Percentiles rank a stretch among this genome's conserved stretches.
These are phyloP conservation scores for Lomographa bimaculata DNA, from an alignment of 2,888 invertebrate species.

Conservation along the genomic window DNA sequence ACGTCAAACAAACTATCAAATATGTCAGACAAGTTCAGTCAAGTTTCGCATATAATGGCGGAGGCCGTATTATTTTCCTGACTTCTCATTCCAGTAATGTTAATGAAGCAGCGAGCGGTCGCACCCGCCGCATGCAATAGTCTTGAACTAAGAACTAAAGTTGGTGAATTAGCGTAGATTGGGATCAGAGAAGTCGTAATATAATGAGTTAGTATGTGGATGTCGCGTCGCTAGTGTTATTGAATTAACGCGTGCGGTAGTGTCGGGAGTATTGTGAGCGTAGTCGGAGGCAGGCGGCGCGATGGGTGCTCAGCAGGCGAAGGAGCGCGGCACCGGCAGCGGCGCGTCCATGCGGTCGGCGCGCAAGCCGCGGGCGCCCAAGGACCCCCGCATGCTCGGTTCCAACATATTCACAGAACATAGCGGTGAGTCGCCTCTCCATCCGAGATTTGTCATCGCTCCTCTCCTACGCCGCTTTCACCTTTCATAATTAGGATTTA, in stretches of 20 bases:
- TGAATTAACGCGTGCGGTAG: conserved; percentile 55
- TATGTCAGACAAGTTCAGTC: conserved; percentile 40
- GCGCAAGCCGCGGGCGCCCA: conserved; percentile 89
- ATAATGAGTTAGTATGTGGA: conserved; percentile 52
- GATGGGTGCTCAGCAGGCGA: conserved; percentile 97
- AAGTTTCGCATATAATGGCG: conserved; percentile 66
- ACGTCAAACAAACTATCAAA: conserved; percentile 65
- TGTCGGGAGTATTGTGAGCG: conserved; percentile 34
- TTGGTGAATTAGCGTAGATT: conserved; percentile 5
- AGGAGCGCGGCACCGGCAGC: conserved; percentile 91
- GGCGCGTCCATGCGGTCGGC: conserved; percentile 89
- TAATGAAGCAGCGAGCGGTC: conserved; percentile 40
- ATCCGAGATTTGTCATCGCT: neutral
- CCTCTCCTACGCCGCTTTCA: conserved; percentile 9
- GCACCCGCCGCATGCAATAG: conserved; percentile 34
- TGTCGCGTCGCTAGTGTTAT: conserved; percentile 51
- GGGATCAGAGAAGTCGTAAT: conserved; percentile 20
- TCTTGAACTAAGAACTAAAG: conserved; percentile 20
- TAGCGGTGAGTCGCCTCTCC: conserved; percentile 88
- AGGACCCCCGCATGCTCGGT: conserved; percentile 93
- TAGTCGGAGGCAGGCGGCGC: conserved; percentile 85
- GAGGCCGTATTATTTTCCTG: conserved; percentile 67
- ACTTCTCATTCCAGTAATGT: conserved; percentile 49
- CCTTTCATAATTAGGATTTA: conserved; percentile 2
- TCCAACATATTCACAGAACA: conserved; percentile 97